Evolutionary conservation across 2,888 invertebrate species (phyloP).

Genomic region (Adelphocoris suturalis): DNA sequence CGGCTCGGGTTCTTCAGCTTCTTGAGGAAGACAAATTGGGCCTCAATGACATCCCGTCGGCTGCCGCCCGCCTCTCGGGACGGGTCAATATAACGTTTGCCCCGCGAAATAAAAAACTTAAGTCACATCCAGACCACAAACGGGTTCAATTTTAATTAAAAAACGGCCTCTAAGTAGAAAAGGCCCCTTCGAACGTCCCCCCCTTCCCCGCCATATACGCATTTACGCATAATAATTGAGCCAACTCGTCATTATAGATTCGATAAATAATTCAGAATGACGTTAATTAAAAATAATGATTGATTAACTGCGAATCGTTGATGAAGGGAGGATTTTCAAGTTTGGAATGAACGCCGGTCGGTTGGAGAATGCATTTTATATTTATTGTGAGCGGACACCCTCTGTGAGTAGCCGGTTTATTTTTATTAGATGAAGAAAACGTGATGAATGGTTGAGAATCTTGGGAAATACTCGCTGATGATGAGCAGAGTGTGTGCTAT

Average conservation of each 20-base stretch:
- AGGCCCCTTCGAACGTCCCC: neutral
- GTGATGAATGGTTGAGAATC: too few relatives aligned
- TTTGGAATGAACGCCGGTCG: neutral
- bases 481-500: too few relatives aligned
- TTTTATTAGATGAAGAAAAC: too few relatives aligned
- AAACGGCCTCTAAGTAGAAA: neutral
- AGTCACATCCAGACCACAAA: neutral
- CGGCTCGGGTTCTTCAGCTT: neutral
- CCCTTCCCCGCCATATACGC: neutral
- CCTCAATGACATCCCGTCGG: neutral
- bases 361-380: neutral
- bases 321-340: neutral
- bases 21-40: neutral
- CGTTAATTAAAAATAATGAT: constrained; percentile 35
- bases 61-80: neutral
- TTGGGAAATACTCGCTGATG: too few relatives aligned
- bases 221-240: constrained; percentile 3
- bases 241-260: neutral
- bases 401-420: too few relatives aligned
- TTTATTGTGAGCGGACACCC: constrained; percentile 5
- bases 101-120: neutral
- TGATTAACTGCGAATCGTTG: constrained; percentile 30
- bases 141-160: constrained; percentile 1
- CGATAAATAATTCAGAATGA: constrained; percentile 11
- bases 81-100: neutral